Evolutionary conservation across 1,140 invertebrate species (phyloP).

Genomic region (Melitaea cinxia): DNA sequence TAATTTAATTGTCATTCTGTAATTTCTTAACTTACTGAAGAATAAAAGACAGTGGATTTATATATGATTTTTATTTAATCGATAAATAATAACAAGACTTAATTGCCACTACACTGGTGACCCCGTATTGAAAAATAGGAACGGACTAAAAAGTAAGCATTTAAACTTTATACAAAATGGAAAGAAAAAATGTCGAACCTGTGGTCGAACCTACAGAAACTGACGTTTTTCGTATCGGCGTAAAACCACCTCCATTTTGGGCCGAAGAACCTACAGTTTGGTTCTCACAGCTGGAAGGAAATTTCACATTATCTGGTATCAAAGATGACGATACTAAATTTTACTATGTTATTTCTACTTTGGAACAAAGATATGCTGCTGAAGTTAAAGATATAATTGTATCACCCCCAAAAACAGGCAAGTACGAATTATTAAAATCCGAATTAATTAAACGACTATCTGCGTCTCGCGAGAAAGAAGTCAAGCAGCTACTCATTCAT

Average conservation of each 20-base stretch:
- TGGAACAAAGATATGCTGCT: neutral
- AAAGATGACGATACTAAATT: slow-evolving; percentile 8
- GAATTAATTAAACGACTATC: slow-evolving; percentile 13
- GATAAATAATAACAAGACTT: too few species aligned
- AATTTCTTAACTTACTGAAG: too few species aligned
- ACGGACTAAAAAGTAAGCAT: too few species aligned
- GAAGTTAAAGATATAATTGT: slow-evolving; percentile 19
- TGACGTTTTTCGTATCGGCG: slow-evolving; percentile 12
- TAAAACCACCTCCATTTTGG: slow-evolving; percentile 16
- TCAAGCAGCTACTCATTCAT: slow-evolving; percentile 15
- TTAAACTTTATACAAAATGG: too few species aligned
- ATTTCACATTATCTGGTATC: slow-evolving; percentile 10
- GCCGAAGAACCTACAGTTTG: slow-evolving; percentile 3
- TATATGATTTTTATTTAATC: too few species aligned
- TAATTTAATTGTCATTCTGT: too few species aligned
- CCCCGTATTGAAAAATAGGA: too few species aligned
- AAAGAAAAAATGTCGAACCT: too few species aligned
- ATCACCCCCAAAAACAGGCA: slow-evolving; percentile 14
- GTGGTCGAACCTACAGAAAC: too few species aligned
- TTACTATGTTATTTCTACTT: neutral
- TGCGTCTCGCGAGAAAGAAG: slow-evolving; percentile 15
- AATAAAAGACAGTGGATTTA: too few species aligned
- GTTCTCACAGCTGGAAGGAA: slow-evolving; percentile 15
- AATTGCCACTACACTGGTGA: too few species aligned
- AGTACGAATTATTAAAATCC: slow-evolving; percentile 15